Percentiles rank a stretch among this genome's conserved stretches.
phyloP scores from a whole-genome alignment of 1,140 invertebrate species.

The Halesus radiatus region DNA sequence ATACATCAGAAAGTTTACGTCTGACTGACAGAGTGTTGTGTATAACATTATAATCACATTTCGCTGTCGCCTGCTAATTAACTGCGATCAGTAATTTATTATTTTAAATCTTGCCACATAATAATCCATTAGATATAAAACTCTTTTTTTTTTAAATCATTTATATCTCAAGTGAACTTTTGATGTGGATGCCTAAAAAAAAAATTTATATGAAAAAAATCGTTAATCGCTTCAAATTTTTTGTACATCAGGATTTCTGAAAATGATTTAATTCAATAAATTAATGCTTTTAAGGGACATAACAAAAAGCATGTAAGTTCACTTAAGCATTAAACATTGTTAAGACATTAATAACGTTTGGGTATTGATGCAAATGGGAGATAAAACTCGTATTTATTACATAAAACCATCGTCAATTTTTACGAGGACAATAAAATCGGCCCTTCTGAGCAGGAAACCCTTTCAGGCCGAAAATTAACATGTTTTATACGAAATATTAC shows the following conservation, averaged over 20 bases:
- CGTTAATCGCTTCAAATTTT: too few species aligned
- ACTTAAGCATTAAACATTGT: slow-evolving; percentile 6
- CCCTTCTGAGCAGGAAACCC: slow-evolving; percentile 41
- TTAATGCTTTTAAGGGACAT: not conserved
- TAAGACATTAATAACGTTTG: slow-evolving; percentile 25
- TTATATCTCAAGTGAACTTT: too few species aligned
- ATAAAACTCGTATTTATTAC: slow-evolving; percentile 22
- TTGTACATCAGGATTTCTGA: not conserved
- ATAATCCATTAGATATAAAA: too few species aligned
- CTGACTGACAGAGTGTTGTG: too few species aligned
- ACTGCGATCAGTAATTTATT: too few species aligned
- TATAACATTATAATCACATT: too few species aligned
- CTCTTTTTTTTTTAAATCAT: too few species aligned
- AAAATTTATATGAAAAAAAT: too few species aligned
- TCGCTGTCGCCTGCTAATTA: too few species aligned
- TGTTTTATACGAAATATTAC: slow-evolving; percentile 37
- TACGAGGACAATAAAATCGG: slow-evolving; percentile 52
- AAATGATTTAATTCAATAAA: not conserved
- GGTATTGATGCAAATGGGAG: not conserved
- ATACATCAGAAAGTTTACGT: too few species aligned
- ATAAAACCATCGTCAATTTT: slow-evolving; percentile 48
- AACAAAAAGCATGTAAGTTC: not conserved
- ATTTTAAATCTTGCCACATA: too few species aligned
- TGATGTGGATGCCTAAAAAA: too few species aligned
- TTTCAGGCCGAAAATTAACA: slow-evolving; percentile 51